These are phyloP conservation scores for Mobula hypostoma DNA, from an alignment of 2,113 vertebrate species.

Conservation along the genomic window DNA sequence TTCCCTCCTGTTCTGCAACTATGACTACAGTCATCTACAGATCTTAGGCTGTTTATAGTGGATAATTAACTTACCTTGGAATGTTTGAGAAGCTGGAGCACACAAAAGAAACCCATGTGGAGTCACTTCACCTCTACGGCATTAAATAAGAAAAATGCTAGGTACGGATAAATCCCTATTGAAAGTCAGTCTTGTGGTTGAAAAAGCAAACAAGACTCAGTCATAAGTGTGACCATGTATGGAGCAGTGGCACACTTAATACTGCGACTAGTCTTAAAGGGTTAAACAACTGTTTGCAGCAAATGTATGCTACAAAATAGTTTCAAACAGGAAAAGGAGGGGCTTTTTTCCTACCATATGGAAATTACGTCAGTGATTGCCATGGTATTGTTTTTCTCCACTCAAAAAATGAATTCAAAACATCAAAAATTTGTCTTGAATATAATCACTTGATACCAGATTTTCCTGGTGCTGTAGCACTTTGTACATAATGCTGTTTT, in stretches of 20 bases:
- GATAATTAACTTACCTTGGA: too few species aligned
- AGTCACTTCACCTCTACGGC: too few species aligned
- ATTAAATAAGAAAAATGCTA: too few species aligned
- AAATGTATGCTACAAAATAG: neutral
- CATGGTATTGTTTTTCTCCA: neutral
- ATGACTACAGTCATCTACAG: too few species aligned
- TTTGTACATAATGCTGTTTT: neutral
- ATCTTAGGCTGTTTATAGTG: too few species aligned
- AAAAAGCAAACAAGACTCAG: too few species aligned
- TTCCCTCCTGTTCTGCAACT: too few species aligned
- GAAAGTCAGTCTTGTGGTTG: too few species aligned
- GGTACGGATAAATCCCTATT: too few species aligned
- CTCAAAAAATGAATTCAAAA: neutral
- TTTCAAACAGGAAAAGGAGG: conserved; percentile 28
- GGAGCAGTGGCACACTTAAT: neutral
- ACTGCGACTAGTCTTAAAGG: neutral
- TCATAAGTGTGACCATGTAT: too few species aligned
- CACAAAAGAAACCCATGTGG: too few species aligned
- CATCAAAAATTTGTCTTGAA: neutral
- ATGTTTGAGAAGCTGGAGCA: too few species aligned
- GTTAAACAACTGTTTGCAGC: neutral
- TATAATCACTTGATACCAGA: neutral
- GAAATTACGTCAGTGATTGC: neutral
- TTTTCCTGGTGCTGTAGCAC: neutral
- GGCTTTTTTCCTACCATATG: neutral